Evolutionary conservation across 1,140 invertebrate genomes (phyloP).

Genomic region (Hycleus cichorii): DNA sequence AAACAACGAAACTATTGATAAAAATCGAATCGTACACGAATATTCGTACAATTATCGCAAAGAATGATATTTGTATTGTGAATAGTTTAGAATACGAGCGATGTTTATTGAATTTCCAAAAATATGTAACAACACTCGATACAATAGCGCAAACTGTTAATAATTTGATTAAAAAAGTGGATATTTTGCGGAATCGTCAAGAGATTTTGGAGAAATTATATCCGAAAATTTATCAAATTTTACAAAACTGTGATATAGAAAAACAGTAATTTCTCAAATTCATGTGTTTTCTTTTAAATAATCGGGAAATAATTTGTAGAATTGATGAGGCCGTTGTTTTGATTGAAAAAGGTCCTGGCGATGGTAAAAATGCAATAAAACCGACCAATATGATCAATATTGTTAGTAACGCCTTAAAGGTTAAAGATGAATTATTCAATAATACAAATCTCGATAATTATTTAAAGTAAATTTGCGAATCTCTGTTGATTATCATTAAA

Average conservation of each 20-base stretch:
- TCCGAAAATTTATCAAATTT: constrained; percentile 10
- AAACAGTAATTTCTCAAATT: constrained; percentile 3
- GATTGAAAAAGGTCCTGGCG: constrained; percentile 2
- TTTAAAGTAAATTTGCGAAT: constrained; percentile 14
- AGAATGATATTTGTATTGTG: constrained; percentile 1
- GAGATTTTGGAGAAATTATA: constrained; percentile 2
- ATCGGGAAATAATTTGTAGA: not conserved
- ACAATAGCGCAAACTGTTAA: constrained; percentile 10
- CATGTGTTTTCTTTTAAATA: too few relatives aligned
- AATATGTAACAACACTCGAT: constrained; percentile 16
- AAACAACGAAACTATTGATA: constrained; percentile 5
- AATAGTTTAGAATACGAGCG: constrained; percentile 1
- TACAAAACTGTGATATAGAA: constrained; percentile 14
- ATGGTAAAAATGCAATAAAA: not conserved
- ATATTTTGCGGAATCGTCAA: constrained; percentile 7
- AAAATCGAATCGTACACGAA: constrained; percentile 20
- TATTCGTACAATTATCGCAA: constrained; percentile 8
- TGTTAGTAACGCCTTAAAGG: constrained; percentile 20
- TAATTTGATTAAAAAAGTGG: constrained; percentile 12
- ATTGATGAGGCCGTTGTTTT: constrained; percentile 9
- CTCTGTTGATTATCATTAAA: not conserved
- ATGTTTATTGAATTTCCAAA: constrained; percentile 13
- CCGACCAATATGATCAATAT: constrained; percentile 14
- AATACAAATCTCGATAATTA: constrained; percentile 14
- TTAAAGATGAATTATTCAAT: constrained; percentile 15